Percentiles rank a stretch among this genome's conserved stretches.
These are phyloP conservation scores for Reinhardtius hippoglossoides DNA, from an alignment of 2,113 vertebrate genomes.

Conservation along the genomic window DNA sequence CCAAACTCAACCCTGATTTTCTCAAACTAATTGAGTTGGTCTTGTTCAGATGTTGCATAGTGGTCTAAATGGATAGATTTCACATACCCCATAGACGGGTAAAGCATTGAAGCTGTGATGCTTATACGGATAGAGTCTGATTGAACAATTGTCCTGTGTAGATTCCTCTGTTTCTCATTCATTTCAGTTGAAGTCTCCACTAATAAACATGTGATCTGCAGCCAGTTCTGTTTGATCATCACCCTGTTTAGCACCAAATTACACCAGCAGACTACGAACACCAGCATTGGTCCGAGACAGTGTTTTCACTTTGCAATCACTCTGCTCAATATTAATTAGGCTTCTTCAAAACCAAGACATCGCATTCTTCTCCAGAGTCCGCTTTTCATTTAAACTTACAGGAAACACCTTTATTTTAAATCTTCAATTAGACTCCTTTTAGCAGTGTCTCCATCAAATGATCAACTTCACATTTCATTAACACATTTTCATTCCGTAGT, in stretches of 20 bases:
- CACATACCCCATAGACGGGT: not conserved
- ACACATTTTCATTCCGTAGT: too few relatives aligned
- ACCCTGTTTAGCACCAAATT: not conserved
- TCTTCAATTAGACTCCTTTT: too few relatives aligned
- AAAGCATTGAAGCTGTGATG: too few relatives aligned
- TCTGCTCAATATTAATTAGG: not conserved
- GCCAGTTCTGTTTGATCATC: not conserved
- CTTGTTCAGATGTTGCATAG: not conserved
- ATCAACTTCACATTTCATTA: too few relatives aligned
- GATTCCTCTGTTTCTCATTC: not conserved
- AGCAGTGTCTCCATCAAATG: too few relatives aligned
- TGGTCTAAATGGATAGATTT: constrained; percentile 2
- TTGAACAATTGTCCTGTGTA: too few relatives aligned
- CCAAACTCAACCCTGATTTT: not conserved
- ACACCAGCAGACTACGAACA: not conserved
- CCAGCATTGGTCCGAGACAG: not conserved
- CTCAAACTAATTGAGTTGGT: not conserved
- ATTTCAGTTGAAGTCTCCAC: not conserved
- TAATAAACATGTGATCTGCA: not conserved
- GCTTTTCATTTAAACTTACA: not conserved
- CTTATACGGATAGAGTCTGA: not conserved
- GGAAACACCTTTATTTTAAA: not conserved
- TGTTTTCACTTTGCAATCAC: not conserved
- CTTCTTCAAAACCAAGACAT: not conserved
- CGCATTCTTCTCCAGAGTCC: not conserved